phyloP scores from a whole-genome alignment of 2,888 invertebrate species.

The Melieria omissa region DNA sequence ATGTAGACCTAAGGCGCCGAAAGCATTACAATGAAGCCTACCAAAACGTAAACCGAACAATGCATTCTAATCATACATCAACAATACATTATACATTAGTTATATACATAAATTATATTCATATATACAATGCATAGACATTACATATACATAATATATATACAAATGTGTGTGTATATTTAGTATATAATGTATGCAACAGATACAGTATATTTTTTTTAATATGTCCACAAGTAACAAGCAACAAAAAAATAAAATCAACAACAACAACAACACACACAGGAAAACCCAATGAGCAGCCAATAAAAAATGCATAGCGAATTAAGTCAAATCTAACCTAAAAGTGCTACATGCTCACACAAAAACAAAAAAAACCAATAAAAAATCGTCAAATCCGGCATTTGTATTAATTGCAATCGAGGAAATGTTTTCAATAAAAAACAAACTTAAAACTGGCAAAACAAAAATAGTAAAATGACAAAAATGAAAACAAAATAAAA shows the following conservation, averaged over 20 bases:
- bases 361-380: no score
- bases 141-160: no score
- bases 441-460: not conserved
- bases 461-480: not conserved
- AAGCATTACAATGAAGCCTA: constrained; percentile 5
- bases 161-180: no score
- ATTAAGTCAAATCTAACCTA: no score
- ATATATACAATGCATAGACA: not conserved
- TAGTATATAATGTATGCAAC: no score
- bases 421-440: not conserved
- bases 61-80: not conserved
- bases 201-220: constrained; percentile 2
- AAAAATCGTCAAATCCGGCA: no score
- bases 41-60: not conserved
- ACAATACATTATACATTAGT: not conserved
- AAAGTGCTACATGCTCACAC: no score
- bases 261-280: not conserved
- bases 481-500: not conserved
- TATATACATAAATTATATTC: not conserved
- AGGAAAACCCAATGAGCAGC: no score
- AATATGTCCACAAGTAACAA: not conserved
- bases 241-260: not conserved
- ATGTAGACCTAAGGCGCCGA: constrained; percentile 1
- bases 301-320: no score
- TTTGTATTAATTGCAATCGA: no score